phyloP scores from a whole-genome alignment of 2,113 vertebrate genomes.

The Phycodurus eques region DNA sequence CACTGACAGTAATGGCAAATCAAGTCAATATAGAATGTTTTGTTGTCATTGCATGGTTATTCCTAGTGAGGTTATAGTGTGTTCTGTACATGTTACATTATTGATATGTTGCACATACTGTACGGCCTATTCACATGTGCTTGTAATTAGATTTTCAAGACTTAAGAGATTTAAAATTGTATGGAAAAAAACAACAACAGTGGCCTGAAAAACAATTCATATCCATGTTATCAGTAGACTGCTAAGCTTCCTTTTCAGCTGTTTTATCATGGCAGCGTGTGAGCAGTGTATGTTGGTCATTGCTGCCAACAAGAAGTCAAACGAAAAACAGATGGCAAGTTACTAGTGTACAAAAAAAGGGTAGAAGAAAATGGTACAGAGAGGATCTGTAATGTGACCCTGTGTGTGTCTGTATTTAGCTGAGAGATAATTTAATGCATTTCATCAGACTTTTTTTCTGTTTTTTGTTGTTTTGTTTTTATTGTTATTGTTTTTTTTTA shows the following conservation, averaged over 20 bases:
- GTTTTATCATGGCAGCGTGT: conserved; percentile 36
- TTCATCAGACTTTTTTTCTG: neutral
- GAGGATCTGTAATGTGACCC: neutral
- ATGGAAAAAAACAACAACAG: neutral
- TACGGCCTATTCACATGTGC: neutral
- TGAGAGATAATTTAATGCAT: neutral
- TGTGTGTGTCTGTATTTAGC: neutral
- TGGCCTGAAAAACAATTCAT: conserved; percentile 5
- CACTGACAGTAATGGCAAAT: neutral
- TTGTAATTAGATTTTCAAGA: too few relatives aligned
- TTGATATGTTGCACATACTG: too few relatives aligned
- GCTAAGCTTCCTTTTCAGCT: conserved; percentile 6
- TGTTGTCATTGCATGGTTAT: neutral
- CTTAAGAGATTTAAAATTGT: neutral
- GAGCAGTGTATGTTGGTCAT: conserved; percentile 29
- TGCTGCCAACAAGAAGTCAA: conserved; percentile 51
- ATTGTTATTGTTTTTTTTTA: neutral
- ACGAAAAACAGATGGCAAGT: conserved; percentile 56
- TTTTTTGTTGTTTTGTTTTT: neutral
- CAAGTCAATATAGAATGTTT: neutral
- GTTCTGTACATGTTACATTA: too few relatives aligned
- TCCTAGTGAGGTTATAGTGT: too few relatives aligned
- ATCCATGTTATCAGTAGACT: conserved; percentile 8
- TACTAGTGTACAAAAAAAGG: conserved; percentile 34
- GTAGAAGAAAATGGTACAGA: conserved; percentile 12